Evolutionary conservation across 64 coral and sea anemone genomes (phyloP).

Genomic region (Porites lutea): DNA sequence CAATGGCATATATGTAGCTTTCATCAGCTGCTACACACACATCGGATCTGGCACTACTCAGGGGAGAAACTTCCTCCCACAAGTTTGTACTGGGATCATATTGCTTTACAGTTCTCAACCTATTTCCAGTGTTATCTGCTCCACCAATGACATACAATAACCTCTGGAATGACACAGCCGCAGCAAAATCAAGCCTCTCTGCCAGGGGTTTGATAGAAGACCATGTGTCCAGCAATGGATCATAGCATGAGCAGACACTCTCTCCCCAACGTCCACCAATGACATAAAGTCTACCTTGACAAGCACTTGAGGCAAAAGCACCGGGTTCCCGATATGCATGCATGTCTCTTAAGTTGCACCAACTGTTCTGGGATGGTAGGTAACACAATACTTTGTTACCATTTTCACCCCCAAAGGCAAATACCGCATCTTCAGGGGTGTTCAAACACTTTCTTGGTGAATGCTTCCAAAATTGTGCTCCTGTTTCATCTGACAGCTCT

Average conservation of each 20-base stretch:
- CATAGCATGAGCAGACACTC: no score
- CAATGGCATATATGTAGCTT: slow-evolving; percentile 74
- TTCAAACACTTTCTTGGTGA: neutral
- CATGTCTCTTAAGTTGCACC: slow-evolving; percentile 11
- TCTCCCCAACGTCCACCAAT: no score
- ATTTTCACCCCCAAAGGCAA: neutral
- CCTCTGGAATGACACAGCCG: no score
- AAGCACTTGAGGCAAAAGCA: neutral
- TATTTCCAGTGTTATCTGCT: neutral
- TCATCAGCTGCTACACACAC: slow-evolving; percentile 62
- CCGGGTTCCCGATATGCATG: neutral
- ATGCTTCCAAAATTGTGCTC: no score
- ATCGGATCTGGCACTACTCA: slow-evolving; percentile 31
- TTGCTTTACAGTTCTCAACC: neutral
- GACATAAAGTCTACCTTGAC: neutral
- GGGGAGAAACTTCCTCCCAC: no score
- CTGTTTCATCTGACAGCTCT: neutral
- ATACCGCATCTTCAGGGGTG: slow-evolving; percentile 29
- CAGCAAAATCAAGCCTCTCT: no score
- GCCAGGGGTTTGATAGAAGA: no score
- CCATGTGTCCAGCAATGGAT: no score
- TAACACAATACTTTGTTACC: slow-evolving; percentile 26
- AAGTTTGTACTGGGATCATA: no score
- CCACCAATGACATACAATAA: no score
- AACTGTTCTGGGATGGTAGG: neutral